A percentile compares a stretch with the other conserved stretches of the same genome.
Conservation (phyloP, 2,113 vertebrate genomes). For the Petrocephalus zakoni region DNA sequence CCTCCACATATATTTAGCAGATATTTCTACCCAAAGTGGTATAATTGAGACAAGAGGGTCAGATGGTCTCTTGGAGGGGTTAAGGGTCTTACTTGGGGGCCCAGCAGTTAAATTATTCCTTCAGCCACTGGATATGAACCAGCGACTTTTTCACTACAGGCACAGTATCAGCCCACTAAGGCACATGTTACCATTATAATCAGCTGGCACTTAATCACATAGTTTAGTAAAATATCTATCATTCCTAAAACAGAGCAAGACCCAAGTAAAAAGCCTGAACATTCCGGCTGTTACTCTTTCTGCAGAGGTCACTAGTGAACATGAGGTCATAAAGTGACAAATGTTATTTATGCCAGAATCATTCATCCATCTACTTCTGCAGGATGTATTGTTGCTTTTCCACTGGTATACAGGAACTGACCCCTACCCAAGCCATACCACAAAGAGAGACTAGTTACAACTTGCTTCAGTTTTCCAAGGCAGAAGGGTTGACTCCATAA, state of each 20-base stretch:
- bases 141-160: neutral
- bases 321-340: neutral
- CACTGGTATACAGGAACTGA: neutral
- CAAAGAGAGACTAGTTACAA: neutral
- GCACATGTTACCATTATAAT: neutral
- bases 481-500: neutral
- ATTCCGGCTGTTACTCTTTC: neutral
- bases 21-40: neutral
- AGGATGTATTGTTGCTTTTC: neutral
- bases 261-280: neutral
- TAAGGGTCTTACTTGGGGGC: neutral
- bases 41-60: neutral
- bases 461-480: neutral
- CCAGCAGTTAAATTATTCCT: neutral
- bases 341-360: neutral
- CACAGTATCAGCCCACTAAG: neutral
- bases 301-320: neutral
- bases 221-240: neutral
- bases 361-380: neutral
- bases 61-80: neutral
- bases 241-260: neutral
- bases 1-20: neutral
- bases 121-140: neutral
- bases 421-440: neutral
- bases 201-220: neutral